These are phyloP conservation scores for Chrysemys picta DNA, from an alignment of 2,113 vertebrate species.

Conservation along the genomic window DNA sequence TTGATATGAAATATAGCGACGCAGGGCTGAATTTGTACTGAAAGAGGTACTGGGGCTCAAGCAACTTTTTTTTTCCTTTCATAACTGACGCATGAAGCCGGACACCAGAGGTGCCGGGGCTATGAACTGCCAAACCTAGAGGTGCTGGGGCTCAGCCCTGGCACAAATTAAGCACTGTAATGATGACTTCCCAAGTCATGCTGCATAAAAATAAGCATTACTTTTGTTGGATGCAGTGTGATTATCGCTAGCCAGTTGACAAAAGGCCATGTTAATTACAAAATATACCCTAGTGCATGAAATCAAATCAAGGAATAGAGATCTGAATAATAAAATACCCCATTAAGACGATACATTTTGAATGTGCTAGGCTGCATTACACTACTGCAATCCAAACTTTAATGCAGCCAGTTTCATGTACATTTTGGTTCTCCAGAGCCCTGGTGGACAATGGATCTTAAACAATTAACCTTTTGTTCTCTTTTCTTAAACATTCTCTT, in stretches of 20 bases:
- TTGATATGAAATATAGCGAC: not conserved
- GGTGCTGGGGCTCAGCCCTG: no score
- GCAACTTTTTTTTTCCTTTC: no score
- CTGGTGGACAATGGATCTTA: not conserved
- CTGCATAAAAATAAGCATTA: not conserved
- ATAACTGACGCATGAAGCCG: no score
- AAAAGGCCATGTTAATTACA: slow-evolving; percentile 3
- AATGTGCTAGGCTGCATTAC: not conserved
- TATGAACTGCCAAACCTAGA: no score
- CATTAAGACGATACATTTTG: not conserved
- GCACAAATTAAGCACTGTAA: not conserved
- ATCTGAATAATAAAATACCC: not conserved
- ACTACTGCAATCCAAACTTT: not conserved
- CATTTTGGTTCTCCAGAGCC: not conserved
- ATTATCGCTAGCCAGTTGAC: not conserved
- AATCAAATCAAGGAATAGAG: slow-evolving; percentile 14
- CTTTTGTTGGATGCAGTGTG: not conserved
- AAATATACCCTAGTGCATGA: not conserved
- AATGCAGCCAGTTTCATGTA: not conserved
- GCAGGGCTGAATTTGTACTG: no score
- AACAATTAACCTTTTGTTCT: not conserved
- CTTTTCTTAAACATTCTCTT: not conserved
- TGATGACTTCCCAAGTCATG: not conserved
- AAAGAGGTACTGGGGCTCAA: no score
- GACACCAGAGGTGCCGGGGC: no score